These are phyloP conservation scores for Drosophila arawakana DNA, from an alignment of 1,140 invertebrate genomes.

Conservation along the genomic window DNA sequence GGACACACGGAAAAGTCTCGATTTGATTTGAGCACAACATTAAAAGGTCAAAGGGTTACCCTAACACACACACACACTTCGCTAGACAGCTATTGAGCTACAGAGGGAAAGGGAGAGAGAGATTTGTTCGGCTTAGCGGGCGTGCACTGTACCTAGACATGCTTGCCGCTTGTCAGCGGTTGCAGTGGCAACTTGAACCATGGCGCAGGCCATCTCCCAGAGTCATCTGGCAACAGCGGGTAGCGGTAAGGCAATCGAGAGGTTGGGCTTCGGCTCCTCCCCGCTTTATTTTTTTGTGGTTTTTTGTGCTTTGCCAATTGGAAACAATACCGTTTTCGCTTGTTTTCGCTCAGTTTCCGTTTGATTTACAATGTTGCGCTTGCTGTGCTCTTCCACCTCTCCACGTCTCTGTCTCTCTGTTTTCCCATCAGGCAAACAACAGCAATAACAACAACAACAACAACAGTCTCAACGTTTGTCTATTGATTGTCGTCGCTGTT, in stretches of 20 bases:
- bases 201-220: conserved; percentile 65
- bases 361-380: conserved; percentile 74
- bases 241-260: background rate
- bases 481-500: conserved; percentile 61
- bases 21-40: conserved; percentile 77
- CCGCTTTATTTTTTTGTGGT: conserved; percentile 23
- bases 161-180: conserved; percentile 63
- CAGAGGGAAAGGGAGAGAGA: background rate
- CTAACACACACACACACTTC: background rate
- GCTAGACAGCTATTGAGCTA: background rate
- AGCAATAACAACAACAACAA: conserved; percentile 36
- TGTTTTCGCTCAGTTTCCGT: conserved; percentile 75
- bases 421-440: background rate
- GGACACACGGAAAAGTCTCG: conserved; percentile 52
- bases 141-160: conserved; percentile 41
- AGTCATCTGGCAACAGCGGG: conserved; percentile 46
- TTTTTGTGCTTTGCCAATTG: conserved; percentile 63
- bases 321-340: conserved; percentile 79
- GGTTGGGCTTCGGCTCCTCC: conserved; percentile 59
- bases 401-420: background rate
- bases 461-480: conserved; percentile 66
- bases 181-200: conserved; percentile 78
- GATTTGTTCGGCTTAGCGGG: conserved; percentile 27
- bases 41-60: conserved; percentile 65
- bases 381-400: background rate